Evolutionary conservation across 2,113 vertebrate species (phyloP).

Genomic region (Bos indicus): DNA sequence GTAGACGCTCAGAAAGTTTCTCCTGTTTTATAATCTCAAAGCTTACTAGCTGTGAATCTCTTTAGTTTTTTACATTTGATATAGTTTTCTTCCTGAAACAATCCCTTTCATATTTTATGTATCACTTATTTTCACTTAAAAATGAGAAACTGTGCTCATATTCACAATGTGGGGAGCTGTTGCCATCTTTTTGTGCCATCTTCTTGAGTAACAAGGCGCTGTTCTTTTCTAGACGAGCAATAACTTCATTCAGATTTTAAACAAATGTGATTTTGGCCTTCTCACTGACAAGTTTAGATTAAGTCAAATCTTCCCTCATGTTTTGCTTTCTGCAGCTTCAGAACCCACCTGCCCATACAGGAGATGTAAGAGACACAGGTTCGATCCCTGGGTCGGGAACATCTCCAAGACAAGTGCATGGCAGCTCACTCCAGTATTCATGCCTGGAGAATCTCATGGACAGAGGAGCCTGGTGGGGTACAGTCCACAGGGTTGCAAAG

Average conservation of each 20-base stretch:
- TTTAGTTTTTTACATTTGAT: not conserved
- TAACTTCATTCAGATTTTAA: not conserved
- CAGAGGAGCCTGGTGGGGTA: not conserved
- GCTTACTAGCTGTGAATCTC: not conserved
- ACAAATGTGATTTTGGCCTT: not conserved
- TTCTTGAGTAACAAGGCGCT: not conserved
- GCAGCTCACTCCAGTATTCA: not conserved
- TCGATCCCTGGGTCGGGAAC: not conserved
- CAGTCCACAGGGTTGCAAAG: not conserved
- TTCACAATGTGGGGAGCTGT: not conserved
- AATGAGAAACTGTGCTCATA: not conserved
- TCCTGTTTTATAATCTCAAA: not conserved
- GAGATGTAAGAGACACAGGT: not conserved
- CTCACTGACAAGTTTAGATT: not conserved
- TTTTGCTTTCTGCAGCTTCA: not conserved
- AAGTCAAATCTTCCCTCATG: not conserved
- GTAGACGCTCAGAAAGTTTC: not conserved
- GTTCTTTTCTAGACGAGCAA: not conserved
- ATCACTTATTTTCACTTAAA: not conserved
- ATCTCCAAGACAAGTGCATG: not conserved
- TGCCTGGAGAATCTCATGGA: not conserved
- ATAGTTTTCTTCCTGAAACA: not conserved
- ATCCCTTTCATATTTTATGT: not conserved
- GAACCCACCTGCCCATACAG: not conserved
- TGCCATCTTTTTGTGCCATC: not conserved